Percentiles rank a stretch among this genome's conserved stretches.
phyloP scores from a whole-genome alignment of 2,797 vertebrate species.

The Crypturellus tataupa region DNA sequence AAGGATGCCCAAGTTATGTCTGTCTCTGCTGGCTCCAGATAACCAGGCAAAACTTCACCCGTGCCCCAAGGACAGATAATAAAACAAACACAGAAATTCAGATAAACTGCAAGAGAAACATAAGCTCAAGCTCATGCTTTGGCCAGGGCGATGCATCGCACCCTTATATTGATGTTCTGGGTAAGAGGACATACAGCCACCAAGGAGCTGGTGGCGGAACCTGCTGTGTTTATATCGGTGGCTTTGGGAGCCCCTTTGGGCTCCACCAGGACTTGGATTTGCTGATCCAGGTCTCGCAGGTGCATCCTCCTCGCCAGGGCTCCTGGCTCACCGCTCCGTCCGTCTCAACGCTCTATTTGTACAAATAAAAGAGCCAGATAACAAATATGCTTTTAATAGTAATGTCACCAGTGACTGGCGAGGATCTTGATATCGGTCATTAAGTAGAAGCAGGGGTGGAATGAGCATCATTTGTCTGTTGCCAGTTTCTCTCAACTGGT shows the following conservation, averaged over 20 bases:
- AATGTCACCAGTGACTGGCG: constrained; percentile 45
- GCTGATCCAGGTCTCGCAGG: background rate
- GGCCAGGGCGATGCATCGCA: background rate
- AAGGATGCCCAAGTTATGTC: background rate
- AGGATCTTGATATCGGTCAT: constrained; percentile 51
- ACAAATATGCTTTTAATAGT: constrained; percentile 76
- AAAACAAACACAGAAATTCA: constrained; percentile 19
- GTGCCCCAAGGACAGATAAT: background rate
- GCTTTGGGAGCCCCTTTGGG: background rate
- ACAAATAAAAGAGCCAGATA: constrained; percentile 60
- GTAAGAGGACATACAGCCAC: background rate
- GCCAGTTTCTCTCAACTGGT: constrained; percentile 73
- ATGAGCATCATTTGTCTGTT: constrained; percentile 75
- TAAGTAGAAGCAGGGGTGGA: constrained; percentile 74
- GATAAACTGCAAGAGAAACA: constrained; percentile 45
- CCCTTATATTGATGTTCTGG: background rate
- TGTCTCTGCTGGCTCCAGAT: background rate
- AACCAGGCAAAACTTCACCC: constrained; percentile 1
- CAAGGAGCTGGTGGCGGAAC: background rate
- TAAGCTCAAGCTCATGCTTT: background rate
- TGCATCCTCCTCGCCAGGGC: background rate
- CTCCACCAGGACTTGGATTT: too few relatives aligned
- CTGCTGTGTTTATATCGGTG: background rate
- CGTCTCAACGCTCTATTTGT: constrained; percentile 47
- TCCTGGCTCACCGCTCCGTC: background rate